Base-by-base conservation (phyloP, 2,888 invertebrate genomes). In the Opisthograptis luteolata region DNA sequence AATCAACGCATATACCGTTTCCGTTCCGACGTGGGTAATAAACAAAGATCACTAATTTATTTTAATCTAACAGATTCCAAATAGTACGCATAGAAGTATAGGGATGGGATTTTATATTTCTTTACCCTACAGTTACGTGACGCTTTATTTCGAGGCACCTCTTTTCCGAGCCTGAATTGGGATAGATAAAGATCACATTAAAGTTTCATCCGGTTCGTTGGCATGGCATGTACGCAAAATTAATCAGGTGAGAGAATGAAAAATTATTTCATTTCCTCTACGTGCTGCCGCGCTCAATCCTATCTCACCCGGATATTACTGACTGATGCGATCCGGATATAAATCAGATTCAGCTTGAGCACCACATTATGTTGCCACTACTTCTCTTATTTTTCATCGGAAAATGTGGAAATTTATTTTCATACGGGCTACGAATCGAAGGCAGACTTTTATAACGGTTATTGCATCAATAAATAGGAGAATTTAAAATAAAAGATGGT, bases 271-370 rank as follows among this genome's bases (percentile, higher is more conserved):
- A 81, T 80, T 77, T 80, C 79, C 78, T 53, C 54, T 49, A 70
- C 63, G 67, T 66, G 67, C 62, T 69, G 63, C 57, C 62, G 52
- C 66, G 67, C 58, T 55, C 37, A n/a, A n/a, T 25, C 22, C 44
- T 45, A 49, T 40, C 40, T 35, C 34, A 1, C 25, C 75, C 81
- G 81, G 80, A 80, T 80, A 81, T 81, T 77, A 66, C 75, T 68
- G 77, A 76, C 75, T 81, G 81, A 83, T 81, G 76, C 66, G 70
- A 77, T 68, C 79, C 80, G 84, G 85, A 81, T 76, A 81, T 85
- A 80, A 83, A 80, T 79, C 80, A 73, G 64, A 71, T 70, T 67
- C 59, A 52, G 57, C 57, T 58, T 60, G 60, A 69, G 64, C 65
- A 56, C 58, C 57, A 60, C 60, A 71, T 69, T 69, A 66, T 60